Evolutionary conservation across 2,797 vertebrate species (phyloP).

Genomic region (Mormyrus hasselquistii): DNA sequence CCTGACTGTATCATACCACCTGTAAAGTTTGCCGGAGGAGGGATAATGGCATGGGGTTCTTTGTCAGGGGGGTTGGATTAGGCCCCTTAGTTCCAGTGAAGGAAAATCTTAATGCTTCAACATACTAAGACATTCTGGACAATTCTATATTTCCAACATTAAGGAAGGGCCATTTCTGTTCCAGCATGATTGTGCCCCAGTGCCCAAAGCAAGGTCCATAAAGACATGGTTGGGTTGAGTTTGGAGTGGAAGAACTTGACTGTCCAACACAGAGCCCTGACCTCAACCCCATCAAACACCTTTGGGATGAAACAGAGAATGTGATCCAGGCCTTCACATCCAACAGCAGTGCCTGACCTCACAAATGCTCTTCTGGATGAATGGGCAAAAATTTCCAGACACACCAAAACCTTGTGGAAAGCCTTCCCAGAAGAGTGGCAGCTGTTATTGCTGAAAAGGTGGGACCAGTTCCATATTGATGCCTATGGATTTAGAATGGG

Average conservation of each 20-base stretch:
- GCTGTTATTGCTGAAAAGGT: neutral
- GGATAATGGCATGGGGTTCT: neutral
- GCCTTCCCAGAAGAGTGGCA: neutral
- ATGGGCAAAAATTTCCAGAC: neutral
- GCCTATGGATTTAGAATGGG: neutral
- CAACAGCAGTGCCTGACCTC: neutral
- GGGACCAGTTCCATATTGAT: neutral
- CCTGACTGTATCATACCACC: neutral
- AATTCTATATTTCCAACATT: neutral
- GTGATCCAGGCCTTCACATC: neutral
- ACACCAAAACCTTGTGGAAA: neutral
- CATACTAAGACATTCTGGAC: neutral
- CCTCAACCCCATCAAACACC: neutral
- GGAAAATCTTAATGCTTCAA: neutral
- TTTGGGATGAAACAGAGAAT: neutral
- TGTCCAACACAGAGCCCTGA: neutral
- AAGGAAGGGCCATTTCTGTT: neutral
- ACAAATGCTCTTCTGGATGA: neutral
- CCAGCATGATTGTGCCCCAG: neutral
- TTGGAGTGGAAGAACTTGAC: neutral
- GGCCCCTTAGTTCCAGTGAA: neutral
- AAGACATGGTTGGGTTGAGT: neutral
- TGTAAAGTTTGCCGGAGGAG: neutral
- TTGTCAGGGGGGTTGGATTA: neutral
- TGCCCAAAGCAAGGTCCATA: neutral